A percentile compares a stretch with the other conserved stretches of the same genome.
These are phyloP conservation scores for Karalla daura DNA, from an alignment of 2,797 vertebrate species.

Conservation along the genomic window DNA sequence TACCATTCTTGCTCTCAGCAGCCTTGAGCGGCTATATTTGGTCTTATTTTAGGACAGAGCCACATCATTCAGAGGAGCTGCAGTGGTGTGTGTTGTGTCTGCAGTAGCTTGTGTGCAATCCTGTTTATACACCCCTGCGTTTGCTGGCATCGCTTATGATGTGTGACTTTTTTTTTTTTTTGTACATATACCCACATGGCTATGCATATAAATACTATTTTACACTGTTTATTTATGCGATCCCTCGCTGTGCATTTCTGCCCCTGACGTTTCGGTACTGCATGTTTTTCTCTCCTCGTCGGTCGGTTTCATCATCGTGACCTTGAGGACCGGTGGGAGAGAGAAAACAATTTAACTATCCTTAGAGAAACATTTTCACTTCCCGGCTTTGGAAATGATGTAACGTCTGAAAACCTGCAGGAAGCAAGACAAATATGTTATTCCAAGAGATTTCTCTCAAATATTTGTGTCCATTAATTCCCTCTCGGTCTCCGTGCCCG, in stretches of 20 bases:
- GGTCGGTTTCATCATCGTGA: constrained; percentile 51
- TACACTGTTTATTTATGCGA: constrained; percentile 60
- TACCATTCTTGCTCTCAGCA: constrained; percentile 36
- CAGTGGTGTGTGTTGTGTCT: constrained; percentile 22
- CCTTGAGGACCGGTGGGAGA: constrained; percentile 11
- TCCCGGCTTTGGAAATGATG: constrained; percentile 46
- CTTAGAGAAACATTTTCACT: constrained; percentile 57
- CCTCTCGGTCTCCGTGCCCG: background rate
- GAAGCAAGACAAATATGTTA: constrained; percentile 36
- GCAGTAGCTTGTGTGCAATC: constrained; percentile 18
- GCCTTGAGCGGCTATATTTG: constrained; percentile 52
- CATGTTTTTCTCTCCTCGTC: constrained; percentile 21
- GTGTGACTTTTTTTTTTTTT: constrained; percentile 51
- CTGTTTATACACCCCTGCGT: constrained; percentile 27
- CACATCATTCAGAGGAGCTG: constrained; percentile 57
- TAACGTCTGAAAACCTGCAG: constrained; percentile 59
- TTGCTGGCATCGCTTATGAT: constrained; percentile 29
- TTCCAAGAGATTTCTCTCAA: constrained; percentile 16
- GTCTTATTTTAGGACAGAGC: constrained; percentile 53
- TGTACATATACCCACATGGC: constrained; percentile 24
- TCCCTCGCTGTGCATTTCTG: constrained; percentile 36
- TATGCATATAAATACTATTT: constrained; percentile 44
- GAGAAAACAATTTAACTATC: constrained; percentile 52
- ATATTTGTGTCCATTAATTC: constrained; percentile 12
- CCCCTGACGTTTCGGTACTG: constrained; percentile 31